Conservation (phyloP, 2,888 invertebrate genomes). For the Craniophora ligustri region DNA sequence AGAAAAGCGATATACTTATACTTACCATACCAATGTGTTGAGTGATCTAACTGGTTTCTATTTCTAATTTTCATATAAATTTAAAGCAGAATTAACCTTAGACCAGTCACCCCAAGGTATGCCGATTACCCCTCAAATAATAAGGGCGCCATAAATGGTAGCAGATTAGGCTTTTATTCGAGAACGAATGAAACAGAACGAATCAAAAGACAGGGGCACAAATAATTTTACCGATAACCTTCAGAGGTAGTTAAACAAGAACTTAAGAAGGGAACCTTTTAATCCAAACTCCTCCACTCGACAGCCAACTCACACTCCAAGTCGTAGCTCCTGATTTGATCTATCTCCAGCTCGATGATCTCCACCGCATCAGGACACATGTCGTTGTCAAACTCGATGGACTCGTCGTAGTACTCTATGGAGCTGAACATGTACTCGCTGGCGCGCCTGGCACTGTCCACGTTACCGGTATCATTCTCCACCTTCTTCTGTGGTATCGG, state of each 20-base stretch:
- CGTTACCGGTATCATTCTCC: conserved; percentile 42
- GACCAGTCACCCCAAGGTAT: too few species aligned
- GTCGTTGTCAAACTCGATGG: conserved; percentile 55
- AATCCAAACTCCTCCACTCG: conserved; percentile 72
- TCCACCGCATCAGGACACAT: conserved; percentile 69
- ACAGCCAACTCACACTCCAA: conserved; percentile 70
- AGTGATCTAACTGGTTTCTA: too few species aligned
- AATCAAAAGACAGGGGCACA: too few species aligned
- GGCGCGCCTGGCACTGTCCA: conserved; percentile 57
- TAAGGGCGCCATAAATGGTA: too few species aligned
- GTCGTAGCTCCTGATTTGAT: conserved; percentile 71
- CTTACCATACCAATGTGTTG: too few species aligned
- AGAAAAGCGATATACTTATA: too few species aligned
- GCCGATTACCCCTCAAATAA: too few species aligned
- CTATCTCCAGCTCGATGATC: conserved; percentile 66
- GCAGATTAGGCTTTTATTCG: too few species aligned
- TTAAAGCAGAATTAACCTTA: too few species aligned
- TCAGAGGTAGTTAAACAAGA: background rate
- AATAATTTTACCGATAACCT: too few species aligned
- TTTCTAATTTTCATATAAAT: too few species aligned
- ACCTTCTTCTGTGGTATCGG: conserved; percentile 3
- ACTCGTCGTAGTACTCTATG: conserved; percentile 77
- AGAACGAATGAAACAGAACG: too few species aligned
- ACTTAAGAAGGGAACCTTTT: background rate
- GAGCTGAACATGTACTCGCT: conserved; percentile 78